These are phyloP conservation scores for Coelopa pilipes DNA, from an alignment of 2,888 invertebrate genomes.

Conservation along the genomic window DNA sequence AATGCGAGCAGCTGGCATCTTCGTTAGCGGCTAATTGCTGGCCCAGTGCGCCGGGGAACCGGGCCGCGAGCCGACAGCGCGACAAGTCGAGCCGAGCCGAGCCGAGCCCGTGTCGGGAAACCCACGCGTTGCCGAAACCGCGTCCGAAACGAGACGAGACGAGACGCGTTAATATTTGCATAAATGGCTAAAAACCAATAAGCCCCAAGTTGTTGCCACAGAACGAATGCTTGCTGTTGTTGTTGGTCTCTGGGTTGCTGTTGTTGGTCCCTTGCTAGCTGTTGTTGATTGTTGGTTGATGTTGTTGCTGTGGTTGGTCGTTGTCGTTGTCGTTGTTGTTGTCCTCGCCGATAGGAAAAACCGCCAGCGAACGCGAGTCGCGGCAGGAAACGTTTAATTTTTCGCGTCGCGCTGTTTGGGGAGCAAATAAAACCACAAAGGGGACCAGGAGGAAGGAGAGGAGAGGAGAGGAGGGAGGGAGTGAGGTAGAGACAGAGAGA, in stretches of 20 bases:
- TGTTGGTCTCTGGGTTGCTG: too few relatives aligned
- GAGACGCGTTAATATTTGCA: slow-evolving; percentile 10
- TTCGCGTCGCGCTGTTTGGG: too few relatives aligned
- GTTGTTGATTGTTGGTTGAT: too few relatives aligned
- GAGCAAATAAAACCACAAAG: too few relatives aligned
- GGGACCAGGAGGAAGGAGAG: too few relatives aligned
- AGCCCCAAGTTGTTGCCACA: not conserved
- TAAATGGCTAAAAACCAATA: not conserved
- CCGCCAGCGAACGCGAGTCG: slow-evolving; percentile 14
- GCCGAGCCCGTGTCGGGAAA: not conserved
- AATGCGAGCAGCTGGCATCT: slow-evolving; percentile 11
- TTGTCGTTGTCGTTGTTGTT: not conserved
- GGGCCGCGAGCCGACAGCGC: not conserved
- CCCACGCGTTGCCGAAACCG: slow-evolving; percentile 1
- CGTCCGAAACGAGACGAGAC: slow-evolving; percentile 2
- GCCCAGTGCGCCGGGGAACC: not conserved
- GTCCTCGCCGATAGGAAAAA: slow-evolving; percentile 10
- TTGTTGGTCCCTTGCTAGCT: too few relatives aligned
- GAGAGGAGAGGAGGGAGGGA: too few relatives aligned
- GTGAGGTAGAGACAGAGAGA: not conserved
- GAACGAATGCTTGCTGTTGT: not conserved
- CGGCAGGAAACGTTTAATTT: too few relatives aligned
- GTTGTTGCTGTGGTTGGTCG: too few relatives aligned
- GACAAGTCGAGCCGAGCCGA: not conserved
- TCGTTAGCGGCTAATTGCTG: slow-evolving; percentile 6